Conservation (phyloP, 2,113 vertebrate species). For the Ptilorrhoa leucosticta region DNA sequence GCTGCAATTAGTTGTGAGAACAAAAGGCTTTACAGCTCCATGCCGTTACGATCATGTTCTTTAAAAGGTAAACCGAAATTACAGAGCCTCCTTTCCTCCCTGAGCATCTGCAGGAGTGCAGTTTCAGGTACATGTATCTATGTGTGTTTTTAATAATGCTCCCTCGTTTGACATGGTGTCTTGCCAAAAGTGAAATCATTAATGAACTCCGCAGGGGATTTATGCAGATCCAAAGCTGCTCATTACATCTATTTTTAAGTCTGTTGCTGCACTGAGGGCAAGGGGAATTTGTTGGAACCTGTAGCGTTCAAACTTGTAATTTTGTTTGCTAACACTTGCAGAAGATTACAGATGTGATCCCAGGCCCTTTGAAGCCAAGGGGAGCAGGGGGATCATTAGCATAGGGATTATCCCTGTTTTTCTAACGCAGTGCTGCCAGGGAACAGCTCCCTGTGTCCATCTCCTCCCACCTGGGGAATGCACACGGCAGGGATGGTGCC, state of each 20-base stretch:
- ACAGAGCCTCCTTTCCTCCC: not conserved
- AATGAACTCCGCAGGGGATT: slow-evolving; percentile 39
- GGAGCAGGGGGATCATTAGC: slow-evolving; percentile 28
- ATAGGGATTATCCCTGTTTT: slow-evolving; percentile 15
- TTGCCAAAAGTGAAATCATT: slow-evolving; percentile 47
- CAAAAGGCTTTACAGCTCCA: not conserved
- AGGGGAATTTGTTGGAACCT: slow-evolving; percentile 47
- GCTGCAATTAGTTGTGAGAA: not conserved
- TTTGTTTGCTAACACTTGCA: slow-evolving; percentile 56
- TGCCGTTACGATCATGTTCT: not conserved
- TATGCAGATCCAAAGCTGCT: slow-evolving; percentile 18
- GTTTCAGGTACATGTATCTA: not conserved
- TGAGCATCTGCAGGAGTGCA: not conserved
- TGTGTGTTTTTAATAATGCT: slow-evolving; percentile 29
- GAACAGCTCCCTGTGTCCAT: not conserved
- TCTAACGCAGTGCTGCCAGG: not conserved
- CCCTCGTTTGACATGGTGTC: not conserved
- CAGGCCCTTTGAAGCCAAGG: slow-evolving; percentile 30
- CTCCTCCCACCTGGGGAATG: not conserved
- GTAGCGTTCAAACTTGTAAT: slow-evolving; percentile 38
- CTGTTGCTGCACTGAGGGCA: not conserved
- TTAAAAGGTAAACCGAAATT: not conserved
- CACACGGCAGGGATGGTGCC: rapidly evolving
- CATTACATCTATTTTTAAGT: slow-evolving; percentile 43
- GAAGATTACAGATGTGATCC: slow-evolving; percentile 23